Evolutionary conservation across 2,797 vertebrate species (phyloP).

Genomic region (Callimico goeldii): DNA sequence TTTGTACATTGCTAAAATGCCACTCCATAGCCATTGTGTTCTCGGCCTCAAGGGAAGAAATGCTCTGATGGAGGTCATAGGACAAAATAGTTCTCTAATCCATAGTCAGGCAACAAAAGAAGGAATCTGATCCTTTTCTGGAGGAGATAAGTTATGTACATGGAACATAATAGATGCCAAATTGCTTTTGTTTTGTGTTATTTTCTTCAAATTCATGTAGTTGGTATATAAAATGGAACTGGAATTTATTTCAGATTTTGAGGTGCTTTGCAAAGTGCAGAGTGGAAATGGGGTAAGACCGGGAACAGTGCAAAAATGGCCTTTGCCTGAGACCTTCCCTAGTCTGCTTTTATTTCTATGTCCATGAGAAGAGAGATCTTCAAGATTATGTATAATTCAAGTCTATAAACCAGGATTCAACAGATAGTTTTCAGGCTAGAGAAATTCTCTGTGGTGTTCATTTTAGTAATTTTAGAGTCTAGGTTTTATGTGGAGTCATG

Average conservation of each 20-base stretch:
- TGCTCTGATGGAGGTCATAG: neutral
- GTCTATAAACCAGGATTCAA: neutral
- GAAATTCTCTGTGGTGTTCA: neutral
- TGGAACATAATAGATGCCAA: neutral
- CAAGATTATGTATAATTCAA: neutral
- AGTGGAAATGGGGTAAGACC: neutral
- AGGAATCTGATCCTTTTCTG: neutral
- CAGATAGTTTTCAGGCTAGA: neutral
- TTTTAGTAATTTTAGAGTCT: neutral
- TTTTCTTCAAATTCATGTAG: neutral
- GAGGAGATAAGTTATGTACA: neutral
- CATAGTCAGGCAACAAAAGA: neutral
- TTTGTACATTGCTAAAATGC: neutral
- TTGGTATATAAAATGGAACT: neutral
- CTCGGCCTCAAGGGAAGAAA: neutral
- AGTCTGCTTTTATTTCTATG: neutral
- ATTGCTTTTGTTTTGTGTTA: neutral
- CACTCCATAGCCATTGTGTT: rapidly evolving
- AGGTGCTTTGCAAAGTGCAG: neutral
- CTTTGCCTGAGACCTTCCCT: neutral
- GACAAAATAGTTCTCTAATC: neutral
- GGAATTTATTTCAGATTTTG: neutral
- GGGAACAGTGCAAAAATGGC: neutral
- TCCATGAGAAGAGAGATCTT: neutral
- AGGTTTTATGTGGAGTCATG: neutral